phyloP scores from a whole-genome alignment of 2,113 vertebrate genomes.

The Hydropotes inermis region DNA sequence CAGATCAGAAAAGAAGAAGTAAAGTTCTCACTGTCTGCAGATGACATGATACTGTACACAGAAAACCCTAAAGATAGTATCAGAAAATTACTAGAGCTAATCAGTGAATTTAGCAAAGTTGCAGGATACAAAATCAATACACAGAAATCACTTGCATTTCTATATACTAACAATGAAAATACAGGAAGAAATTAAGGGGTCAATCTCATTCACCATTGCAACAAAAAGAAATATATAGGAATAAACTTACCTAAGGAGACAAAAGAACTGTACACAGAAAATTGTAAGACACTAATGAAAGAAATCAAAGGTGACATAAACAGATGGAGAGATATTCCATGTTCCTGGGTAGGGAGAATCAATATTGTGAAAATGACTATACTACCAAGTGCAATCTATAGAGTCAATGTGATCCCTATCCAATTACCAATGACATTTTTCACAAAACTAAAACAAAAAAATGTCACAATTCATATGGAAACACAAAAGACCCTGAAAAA shows the following conservation, averaged over 20 bases:
- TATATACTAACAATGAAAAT: background rate
- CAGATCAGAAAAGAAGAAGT: background rate
- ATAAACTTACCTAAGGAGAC: background rate
- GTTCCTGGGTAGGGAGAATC: background rate
- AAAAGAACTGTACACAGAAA: background rate
- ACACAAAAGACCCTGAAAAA: background rate
- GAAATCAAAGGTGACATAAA: background rate
- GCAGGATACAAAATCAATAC: background rate
- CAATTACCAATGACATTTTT: background rate
- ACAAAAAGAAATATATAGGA: background rate
- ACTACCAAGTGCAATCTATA: background rate
- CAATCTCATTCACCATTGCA: background rate
- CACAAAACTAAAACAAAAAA: background rate
- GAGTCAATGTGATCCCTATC: background rate
- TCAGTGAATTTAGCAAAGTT: background rate
- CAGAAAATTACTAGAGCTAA: background rate
- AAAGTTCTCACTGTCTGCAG: background rate
- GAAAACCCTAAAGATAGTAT: background rate
- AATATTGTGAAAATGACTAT: background rate
- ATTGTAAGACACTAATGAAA: background rate
- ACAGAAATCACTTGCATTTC: background rate
- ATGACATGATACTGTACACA: background rate
- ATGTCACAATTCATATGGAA: background rate
- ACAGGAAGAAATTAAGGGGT: background rate
- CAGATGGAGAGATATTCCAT: background rate